Evolutionary conservation across 2,797 vertebrate genomes (phyloP).

Genomic region (Dermochelys coriacea): DNA sequence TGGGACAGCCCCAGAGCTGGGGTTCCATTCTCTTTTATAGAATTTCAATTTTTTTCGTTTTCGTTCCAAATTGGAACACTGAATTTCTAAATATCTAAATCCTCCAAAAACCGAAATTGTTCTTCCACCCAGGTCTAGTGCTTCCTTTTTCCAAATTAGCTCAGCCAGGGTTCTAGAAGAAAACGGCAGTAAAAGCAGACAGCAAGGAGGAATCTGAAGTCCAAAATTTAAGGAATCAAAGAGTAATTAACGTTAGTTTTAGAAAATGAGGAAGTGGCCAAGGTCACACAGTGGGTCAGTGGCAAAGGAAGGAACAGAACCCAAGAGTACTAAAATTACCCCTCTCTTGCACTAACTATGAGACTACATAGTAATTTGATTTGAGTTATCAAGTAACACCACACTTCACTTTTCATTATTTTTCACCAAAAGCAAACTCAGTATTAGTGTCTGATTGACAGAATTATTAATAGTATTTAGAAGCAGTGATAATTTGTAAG

Average conservation of each 20-base stretch:
- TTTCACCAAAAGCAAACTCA: background rate
- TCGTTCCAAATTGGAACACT: background rate
- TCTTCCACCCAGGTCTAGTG: background rate
- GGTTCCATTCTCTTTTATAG: background rate
- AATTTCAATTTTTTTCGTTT: background rate
- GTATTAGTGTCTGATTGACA: background rate
- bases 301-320: background rate
- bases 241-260: background rate
- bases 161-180: background rate
- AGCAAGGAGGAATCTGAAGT: accelerated
- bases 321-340: background rate
- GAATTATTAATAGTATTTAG: background rate
- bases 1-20: background rate
- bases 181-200: background rate
- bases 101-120: background rate
- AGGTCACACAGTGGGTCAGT: background rate
- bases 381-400: background rate
- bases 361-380: background rate
- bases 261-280: accelerated
- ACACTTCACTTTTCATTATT: background rate
- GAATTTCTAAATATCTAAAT: background rate
- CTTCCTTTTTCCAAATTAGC: background rate
- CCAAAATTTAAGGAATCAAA: background rate
- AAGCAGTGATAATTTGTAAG: background rate
- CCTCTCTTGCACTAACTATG: background rate